A percentile compares a stretch with the other conserved stretches of the same genome.
Conservation (phyloP, 1,140 invertebrate genomes). For the Phymorhynchus buccinoides region DNA sequence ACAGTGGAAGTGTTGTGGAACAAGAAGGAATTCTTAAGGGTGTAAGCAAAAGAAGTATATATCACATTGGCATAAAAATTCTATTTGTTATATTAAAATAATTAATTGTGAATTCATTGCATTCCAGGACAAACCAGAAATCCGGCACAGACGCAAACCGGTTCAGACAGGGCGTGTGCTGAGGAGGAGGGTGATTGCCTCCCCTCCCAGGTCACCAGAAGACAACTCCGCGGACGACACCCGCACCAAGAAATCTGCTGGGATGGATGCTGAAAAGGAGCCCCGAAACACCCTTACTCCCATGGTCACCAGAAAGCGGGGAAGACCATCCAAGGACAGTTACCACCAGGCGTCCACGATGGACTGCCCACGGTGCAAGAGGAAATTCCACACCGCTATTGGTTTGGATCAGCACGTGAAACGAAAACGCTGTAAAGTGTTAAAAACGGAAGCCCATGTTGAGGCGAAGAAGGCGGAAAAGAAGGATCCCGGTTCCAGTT, state of each 20-base stretch:
- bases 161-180: background rate
- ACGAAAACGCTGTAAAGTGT: background rate
- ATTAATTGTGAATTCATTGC: too few species aligned
- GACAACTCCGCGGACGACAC: background rate
- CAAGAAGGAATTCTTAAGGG: too few species aligned
- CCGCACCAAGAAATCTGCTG: background rate
- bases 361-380: background rate
- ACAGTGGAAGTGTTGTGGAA: too few species aligned
- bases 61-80: too few species aligned
- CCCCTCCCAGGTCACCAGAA: background rate
- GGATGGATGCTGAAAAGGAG: background rate
- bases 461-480: background rate
- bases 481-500: background rate
- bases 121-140: background rate
- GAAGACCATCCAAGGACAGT: constrained; percentile 9
- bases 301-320: background rate
- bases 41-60: too few species aligned
- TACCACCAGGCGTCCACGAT: background rate
- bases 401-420: background rate
- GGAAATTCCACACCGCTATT: background rate
- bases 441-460: background rate
- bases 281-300: background rate
- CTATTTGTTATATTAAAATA: too few species aligned
- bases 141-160: background rate
- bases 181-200: background rate